Evolutionary conservation across 2,797 vertebrate genomes (phyloP).

Genomic region (Gymnocypris eckloni): DNA sequence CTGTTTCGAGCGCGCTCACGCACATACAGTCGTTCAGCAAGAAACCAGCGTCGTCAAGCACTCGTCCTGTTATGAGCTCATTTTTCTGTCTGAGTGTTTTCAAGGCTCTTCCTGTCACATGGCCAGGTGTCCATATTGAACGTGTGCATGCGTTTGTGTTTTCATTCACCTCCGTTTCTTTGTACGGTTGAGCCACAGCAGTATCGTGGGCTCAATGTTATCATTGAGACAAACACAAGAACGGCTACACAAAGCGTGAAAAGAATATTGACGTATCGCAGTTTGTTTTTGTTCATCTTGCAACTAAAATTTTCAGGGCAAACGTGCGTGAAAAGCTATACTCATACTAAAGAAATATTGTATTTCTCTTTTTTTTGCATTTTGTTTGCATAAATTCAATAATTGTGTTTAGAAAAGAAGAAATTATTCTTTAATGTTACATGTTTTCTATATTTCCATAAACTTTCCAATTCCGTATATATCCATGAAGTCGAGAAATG

Average conservation of each 20-base stretch:
- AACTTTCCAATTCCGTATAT: background rate
- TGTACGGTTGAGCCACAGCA: constrained; percentile 1
- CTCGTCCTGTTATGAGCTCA: constrained; percentile 38
- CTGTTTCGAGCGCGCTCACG: background rate
- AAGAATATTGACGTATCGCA: background rate
- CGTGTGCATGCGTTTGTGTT: background rate
- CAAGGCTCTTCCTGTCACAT: constrained; percentile 53
- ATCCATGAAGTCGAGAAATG: background rate
- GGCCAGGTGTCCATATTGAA: constrained; percentile 36
- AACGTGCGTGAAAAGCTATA: background rate
- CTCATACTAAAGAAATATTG: background rate
- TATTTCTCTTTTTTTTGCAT: background rate
- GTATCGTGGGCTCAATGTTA: constrained; percentile 19
- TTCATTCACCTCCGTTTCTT: constrained; percentile 16
- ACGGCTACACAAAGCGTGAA: background rate
- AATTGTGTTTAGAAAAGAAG: background rate
- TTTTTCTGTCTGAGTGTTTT: constrained; percentile 44
- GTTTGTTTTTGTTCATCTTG: constrained; percentile 36
- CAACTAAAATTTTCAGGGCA: background rate
- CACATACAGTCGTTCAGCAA: background rate
- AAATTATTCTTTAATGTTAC: background rate
- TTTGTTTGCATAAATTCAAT: background rate
- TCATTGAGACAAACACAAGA: constrained; percentile 5
- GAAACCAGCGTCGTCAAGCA: background rate
- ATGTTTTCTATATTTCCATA: constrained; percentile 1